A percentile compares a stretch with the other conserved stretches of the same genome.
Conservation (phyloP, 2,113 vertebrate species). For the Cyanocitta stelleri region DNA sequence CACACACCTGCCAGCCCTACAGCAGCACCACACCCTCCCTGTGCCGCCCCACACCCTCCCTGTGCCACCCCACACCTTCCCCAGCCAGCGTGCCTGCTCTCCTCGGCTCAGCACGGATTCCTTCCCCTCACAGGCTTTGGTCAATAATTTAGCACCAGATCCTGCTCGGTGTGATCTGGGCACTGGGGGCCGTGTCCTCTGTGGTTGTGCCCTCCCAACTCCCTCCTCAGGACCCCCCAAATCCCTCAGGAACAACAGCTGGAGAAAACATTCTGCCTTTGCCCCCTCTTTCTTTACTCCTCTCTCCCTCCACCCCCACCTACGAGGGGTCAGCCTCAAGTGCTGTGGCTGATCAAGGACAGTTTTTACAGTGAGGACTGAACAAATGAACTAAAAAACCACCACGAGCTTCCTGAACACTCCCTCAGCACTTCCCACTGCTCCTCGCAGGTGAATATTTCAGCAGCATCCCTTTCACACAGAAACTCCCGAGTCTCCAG, state of each 20-base stretch:
- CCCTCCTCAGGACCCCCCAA: background rate
- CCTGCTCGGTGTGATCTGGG: background rate
- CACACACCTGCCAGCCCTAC: background rate
- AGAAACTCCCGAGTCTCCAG: background rate
- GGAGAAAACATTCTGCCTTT: background rate
- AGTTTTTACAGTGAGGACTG: background rate
- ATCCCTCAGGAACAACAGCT: background rate
- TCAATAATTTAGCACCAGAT: background rate
- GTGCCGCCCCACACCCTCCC: background rate
- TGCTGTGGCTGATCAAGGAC: background rate
- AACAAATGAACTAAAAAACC: background rate
- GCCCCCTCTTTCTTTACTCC: background rate
- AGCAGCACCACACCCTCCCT: background rate
- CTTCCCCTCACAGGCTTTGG: background rate
- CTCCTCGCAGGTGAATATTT: background rate
- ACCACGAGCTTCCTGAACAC: rapidly evolving
- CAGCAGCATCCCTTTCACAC: background rate
- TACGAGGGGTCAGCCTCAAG: background rate
- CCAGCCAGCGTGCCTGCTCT: background rate
- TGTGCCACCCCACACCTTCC: background rate
- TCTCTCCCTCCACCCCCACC: background rate
- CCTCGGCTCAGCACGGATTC: background rate
- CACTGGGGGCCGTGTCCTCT: background rate
- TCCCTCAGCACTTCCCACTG: rapidly evolving
- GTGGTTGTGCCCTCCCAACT: background rate